phyloP scores from a whole-genome alignment of 2,888 invertebrate genomes.

The Liopterus haemorrhoidalis region DNA sequence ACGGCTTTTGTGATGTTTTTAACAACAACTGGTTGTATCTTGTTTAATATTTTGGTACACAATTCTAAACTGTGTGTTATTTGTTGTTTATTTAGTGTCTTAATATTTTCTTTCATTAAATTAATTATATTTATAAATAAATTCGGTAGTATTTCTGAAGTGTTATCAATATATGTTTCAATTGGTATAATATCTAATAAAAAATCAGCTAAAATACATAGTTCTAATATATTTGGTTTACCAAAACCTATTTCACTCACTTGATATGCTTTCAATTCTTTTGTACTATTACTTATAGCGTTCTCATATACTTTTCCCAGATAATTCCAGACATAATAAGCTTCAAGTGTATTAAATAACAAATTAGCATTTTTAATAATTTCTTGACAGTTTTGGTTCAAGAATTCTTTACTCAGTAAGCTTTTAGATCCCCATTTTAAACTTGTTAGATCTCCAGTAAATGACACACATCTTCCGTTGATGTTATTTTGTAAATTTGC shows the following conservation, averaged over 20 bases:
- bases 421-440: slow-evolving; percentile 34
- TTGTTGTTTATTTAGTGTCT: slow-evolving; percentile 54
- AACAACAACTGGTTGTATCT: slow-evolving; percentile 63
- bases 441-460: slow-evolving; percentile 43
- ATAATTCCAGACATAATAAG: slow-evolving; percentile 82
- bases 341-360: slow-evolving; percentile 74
- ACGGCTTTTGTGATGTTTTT: slow-evolving; percentile 33
- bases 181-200: slow-evolving; percentile 67
- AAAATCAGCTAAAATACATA: slow-evolving; percentile 68
- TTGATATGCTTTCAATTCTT: slow-evolving; percentile 32
- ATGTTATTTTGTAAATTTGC: slow-evolving; percentile 40
- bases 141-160: slow-evolving; percentile 71
- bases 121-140: slow-evolving; percentile 62
- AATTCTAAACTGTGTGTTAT: slow-evolving; percentile 60
- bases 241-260: slow-evolving; percentile 57
- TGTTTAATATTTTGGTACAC: slow-evolving; percentile 66
- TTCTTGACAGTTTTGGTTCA: slow-evolving; percentile 54
- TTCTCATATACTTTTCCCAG: slow-evolving; percentile 60
- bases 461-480: slow-evolving; percentile 41
- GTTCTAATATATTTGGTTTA: slow-evolving; percentile 59
- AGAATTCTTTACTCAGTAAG: slow-evolving; percentile 40
- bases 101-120: slow-evolving; percentile 54
- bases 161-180: slow-evolving; percentile 71
- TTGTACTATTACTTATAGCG: slow-evolving; percentile 37
- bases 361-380: slow-evolving; percentile 78